Percentiles rank a stretch among this genome's conserved stretches.
These are phyloP conservation scores for Meta bourneti DNA, from an alignment of 2,888 invertebrate species.

Conservation along the genomic window DNA sequence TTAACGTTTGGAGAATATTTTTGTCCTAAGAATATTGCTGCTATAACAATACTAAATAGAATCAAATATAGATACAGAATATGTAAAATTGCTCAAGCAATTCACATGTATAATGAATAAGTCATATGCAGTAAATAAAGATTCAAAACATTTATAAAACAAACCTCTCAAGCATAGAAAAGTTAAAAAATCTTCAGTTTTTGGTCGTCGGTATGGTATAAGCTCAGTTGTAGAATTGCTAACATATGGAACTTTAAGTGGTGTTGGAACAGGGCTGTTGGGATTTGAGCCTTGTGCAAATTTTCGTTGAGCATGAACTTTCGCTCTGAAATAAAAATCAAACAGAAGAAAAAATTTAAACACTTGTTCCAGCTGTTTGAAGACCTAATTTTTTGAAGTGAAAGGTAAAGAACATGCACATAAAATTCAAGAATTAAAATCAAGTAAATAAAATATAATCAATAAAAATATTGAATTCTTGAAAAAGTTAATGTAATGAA, in stretches of 20 bases:
- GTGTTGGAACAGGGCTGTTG: constrained; percentile 83
- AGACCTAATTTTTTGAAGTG: neutral
- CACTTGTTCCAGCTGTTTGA: neutral
- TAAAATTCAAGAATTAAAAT: too few relatives aligned
- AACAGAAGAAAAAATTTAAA: neutral
- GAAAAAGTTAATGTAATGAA: neutral
- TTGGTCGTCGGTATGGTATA: constrained; percentile 84
- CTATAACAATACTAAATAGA: too few relatives aligned
- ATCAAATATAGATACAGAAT: too few relatives aligned
- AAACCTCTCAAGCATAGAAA: constrained; percentile 90
- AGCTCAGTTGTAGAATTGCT: constrained; percentile 77
- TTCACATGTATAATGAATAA: too few relatives aligned
- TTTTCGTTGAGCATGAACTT: constrained; percentile 92
- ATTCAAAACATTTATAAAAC: neutral
- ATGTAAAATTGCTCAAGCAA: too few relatives aligned
- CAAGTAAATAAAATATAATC: too few relatives aligned
- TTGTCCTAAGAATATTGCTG: too few relatives aligned
- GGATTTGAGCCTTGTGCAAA: constrained; percentile 90
- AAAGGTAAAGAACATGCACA: too few relatives aligned
- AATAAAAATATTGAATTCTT: too few relatives aligned
- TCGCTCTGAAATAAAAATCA: constrained; percentile 83
- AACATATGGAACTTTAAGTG: constrained; percentile 83
- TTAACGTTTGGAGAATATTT: too few relatives aligned
- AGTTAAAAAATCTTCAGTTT: constrained; percentile 92
- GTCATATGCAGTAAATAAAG: too few relatives aligned